These are phyloP conservation scores for Callosobruchus maculatus DNA, from an alignment of 2,888 invertebrate species.

Conservation along the genomic window DNA sequence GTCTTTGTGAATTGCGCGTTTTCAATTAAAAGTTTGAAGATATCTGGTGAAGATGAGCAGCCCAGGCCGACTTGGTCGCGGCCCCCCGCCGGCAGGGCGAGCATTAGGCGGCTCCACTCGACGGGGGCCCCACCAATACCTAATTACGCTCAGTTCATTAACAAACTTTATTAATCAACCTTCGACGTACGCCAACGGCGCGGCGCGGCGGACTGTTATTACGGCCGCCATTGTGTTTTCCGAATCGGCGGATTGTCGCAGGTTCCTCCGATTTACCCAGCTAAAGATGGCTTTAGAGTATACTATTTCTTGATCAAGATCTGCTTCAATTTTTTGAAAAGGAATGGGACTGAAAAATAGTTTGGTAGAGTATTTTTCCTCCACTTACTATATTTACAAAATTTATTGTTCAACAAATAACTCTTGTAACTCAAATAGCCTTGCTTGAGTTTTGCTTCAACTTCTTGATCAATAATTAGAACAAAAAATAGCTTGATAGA, in stretches of 20 bases:
- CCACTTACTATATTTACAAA: no score
- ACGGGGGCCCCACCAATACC: slow-evolving; percentile 32
- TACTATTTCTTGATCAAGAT: no score
- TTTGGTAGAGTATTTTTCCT: no score
- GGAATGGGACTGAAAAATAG: no score
- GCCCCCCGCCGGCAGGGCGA: neutral
- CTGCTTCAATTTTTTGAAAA: no score
- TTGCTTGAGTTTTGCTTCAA: no score
- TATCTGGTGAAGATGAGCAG: slow-evolving; percentile 2
- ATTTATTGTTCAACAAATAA: no score
- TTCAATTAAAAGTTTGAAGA: slow-evolving; percentile 18
- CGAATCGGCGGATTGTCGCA: neutral
- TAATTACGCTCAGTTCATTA: slow-evolving; percentile 50
- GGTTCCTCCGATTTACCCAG: neutral
- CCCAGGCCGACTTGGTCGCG: slow-evolving; percentile 4
- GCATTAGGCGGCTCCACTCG: slow-evolving; percentile 10
- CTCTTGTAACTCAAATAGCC: no score
- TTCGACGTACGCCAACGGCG: neutral
- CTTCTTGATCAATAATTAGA: no score
- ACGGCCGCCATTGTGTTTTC: neutral
- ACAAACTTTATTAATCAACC: slow-evolving; percentile 50
- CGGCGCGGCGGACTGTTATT: neutral
- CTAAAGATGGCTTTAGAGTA: neutral
- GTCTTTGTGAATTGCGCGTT: slow-evolving; percentile 6
- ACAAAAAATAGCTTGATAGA: no score